phyloP scores from a whole-genome alignment of 2,797 vertebrate species.

The Enteromius treurensis region DNA sequence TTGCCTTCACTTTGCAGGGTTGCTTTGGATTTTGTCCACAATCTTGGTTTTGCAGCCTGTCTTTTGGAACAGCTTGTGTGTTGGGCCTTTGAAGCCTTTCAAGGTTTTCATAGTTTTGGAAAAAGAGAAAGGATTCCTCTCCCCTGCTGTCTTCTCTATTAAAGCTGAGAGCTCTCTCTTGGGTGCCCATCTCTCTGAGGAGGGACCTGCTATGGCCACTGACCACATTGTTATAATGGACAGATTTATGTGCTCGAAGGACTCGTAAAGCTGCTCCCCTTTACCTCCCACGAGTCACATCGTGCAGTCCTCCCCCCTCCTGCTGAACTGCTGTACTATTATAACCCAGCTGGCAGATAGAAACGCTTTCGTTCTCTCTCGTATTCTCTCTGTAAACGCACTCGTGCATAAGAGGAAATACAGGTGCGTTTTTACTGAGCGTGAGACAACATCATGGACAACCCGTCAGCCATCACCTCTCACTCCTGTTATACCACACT shows the following conservation, averaged over 20 bases:
- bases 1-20: neutral
- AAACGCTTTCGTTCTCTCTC: slow-evolving; percentile 18
- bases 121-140: slow-evolving; percentile 9
- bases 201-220: slow-evolving; percentile 48
- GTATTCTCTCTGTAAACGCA: slow-evolving; percentile 22
- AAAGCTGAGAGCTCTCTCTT: slow-evolving; percentile 24
- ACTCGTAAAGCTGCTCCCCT: slow-evolving; percentile 45
- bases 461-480: slow-evolving; percentile 21
- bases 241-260: slow-evolving; percentile 55
- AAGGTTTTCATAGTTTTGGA: slow-evolving; percentile 17
- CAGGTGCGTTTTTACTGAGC: slow-evolving; percentile 39
- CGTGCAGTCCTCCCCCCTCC: slow-evolving; percentile 5
- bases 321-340: slow-evolving; percentile 25
- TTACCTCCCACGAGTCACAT: slow-evolving; percentile 40
- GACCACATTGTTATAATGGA: slow-evolving; percentile 56
- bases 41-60: neutral
- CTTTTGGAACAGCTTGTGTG: slow-evolving; percentile 5
- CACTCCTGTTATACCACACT: slow-evolving; percentile 1
- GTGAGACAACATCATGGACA: slow-evolving; percentile 6
- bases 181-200: slow-evolving; percentile 45
- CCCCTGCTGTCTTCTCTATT: slow-evolving; percentile 43
- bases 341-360: slow-evolving; percentile 24
- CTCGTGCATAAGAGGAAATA: slow-evolving; percentile 41
- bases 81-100: slow-evolving; percentile 16
- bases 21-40: neutral